A percentile compares a stretch with the other conserved stretches of the same genome.
phyloP scores from a whole-genome alignment of 2,888 invertebrate species.

The Deilephila elpenor region DNA sequence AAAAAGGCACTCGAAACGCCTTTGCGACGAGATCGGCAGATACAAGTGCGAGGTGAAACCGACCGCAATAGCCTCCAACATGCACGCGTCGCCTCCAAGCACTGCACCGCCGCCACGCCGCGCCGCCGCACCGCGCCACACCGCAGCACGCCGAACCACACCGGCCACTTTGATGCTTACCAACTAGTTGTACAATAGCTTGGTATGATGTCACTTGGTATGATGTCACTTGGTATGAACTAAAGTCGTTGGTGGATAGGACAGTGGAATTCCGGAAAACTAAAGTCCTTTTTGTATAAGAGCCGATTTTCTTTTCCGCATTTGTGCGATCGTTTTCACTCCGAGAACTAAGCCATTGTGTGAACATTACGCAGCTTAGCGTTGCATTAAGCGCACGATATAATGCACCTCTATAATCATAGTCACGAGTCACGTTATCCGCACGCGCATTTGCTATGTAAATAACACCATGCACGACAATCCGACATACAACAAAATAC shows the following conservation, averaged over 20 bases:
- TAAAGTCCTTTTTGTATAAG: conserved; percentile 49
- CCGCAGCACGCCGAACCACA: conserved; percentile 33
- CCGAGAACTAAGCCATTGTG: conserved; percentile 63
- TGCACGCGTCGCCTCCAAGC: conserved; percentile 45
- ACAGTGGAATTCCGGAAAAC: conserved; percentile 30
- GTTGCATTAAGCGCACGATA: conserved; percentile 72
- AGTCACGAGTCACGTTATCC: conserved; percentile 70
- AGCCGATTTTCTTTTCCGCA: conserved; percentile 62
- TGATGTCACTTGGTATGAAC: not conserved
- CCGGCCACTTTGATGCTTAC: conserved; percentile 45
- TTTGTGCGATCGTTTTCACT: conserved; percentile 64
- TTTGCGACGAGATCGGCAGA: conserved; percentile 72
- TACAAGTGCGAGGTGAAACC: conserved; percentile 79
- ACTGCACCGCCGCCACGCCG: conserved; percentile 40
- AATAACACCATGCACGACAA: conserved; percentile 71
- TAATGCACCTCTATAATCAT: conserved; percentile 71
- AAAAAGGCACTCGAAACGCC: conserved; percentile 80
- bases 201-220: not conserved
- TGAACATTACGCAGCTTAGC: conserved; percentile 68
- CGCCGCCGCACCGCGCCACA: conserved; percentile 44
- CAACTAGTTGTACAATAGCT: conserved; percentile 44
- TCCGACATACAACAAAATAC: conserved; percentile 51
- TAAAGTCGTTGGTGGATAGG: conserved; percentile 1
- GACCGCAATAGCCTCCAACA: conserved; percentile 71
- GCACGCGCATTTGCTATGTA: conserved; percentile 70